These are phyloP conservation scores for Dysidea cf. avara DNA, from an alignment of 37 sponge, comb jelly and placozoan genomes.

Conservation along the genomic window DNA sequence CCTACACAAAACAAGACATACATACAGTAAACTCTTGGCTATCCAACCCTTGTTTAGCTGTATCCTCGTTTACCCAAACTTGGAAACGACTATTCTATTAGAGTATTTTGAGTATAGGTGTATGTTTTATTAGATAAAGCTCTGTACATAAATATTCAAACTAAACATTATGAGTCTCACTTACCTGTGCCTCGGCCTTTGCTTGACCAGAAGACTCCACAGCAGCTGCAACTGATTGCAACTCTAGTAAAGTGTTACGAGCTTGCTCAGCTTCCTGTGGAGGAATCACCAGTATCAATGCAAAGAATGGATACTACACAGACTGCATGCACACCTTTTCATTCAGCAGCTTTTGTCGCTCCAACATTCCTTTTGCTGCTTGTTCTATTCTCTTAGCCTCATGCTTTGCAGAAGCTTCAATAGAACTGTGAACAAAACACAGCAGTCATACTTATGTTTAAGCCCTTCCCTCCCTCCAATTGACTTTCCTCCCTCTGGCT, in stretches of 20 bases:
- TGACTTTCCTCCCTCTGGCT: no score
- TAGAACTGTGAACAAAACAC: slow-evolving; percentile 39
- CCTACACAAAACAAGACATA: slow-evolving; percentile 24
- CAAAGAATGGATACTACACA: background rate
- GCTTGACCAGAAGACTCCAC: slow-evolving; percentile 93
- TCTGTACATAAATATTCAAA: background rate
- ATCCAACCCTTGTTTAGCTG: no score
- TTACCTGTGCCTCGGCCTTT: slow-evolving; percentile 84
- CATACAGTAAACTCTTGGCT: no score
- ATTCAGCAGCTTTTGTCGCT: slow-evolving; percentile 86
- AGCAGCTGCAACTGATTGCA: slow-evolving; percentile 89
- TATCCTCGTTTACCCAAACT: no score
- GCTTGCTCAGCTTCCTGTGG: slow-evolving; percentile 75
- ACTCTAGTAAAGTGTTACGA: slow-evolving; percentile 67
- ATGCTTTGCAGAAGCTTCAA: slow-evolving; percentile 79
- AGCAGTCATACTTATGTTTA: no score
- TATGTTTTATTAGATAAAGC: background rate
- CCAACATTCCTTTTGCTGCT: slow-evolving; percentile 81
- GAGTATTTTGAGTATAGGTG: no score
- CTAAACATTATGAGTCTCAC: background rate
- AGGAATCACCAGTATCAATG: background rate
- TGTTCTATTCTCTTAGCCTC: slow-evolving; percentile 92
- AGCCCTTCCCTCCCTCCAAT: no score
- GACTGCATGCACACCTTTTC: slow-evolving; percentile 47
- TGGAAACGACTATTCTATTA: no score